phyloP scores from a whole-genome alignment of 2,888 invertebrate species.

The Emesis furor region DNA sequence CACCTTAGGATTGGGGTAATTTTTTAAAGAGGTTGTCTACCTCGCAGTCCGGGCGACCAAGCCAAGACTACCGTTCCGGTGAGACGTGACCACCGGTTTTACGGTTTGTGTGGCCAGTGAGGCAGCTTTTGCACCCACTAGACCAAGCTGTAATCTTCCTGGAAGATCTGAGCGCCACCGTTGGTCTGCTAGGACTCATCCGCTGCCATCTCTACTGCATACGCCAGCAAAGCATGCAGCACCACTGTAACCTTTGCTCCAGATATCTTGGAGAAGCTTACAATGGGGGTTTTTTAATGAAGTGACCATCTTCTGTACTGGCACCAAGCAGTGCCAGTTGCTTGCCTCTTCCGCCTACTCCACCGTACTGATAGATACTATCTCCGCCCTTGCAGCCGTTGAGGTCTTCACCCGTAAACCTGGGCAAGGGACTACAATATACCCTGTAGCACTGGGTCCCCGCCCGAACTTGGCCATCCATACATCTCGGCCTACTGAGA shows the following conservation, averaged over 20 bases:
- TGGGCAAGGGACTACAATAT: no score
- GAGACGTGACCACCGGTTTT: no score
- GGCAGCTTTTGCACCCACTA: no score
- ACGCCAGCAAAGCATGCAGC: slow-evolving; percentile 1
- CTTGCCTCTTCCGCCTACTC: not conserved
- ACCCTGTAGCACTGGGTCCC: no score
- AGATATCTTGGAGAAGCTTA: not conserved
- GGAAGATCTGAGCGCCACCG: not conserved
- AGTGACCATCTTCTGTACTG: not conserved
- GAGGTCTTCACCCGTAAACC: no score
- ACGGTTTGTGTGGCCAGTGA: no score
- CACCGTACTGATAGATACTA: not conserved
- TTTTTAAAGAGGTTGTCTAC: not conserved
- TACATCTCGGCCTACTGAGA: no score
- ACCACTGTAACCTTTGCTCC: no score
- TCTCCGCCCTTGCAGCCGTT: not conserved
- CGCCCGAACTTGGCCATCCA: no score
- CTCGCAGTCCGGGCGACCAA: no score
- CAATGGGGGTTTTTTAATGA: not conserved
- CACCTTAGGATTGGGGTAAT: not conserved
- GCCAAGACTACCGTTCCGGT: no score
- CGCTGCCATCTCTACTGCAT: not conserved
- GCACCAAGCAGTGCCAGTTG: not conserved
- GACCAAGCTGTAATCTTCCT: no score
- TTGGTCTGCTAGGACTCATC: not conserved